phyloP scores from a whole-genome alignment of 2,888 invertebrate species.

The Ommatoiulus sabulosus region DNA sequence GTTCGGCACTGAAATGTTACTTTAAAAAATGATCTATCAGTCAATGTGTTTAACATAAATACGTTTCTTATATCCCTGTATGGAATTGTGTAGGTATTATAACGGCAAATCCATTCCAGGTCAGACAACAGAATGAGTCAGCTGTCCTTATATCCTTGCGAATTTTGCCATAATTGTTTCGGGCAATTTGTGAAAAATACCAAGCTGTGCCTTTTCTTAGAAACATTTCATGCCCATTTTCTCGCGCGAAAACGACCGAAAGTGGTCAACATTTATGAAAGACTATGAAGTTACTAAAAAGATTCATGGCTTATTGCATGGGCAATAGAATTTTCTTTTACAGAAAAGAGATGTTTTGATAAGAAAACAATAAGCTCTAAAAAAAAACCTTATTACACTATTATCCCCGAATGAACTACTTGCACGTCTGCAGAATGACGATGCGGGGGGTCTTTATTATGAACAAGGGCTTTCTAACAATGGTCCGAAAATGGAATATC shows the following conservation, averaged over 20 bases:
- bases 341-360: constrained; percentile 20
- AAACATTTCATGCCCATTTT: not conserved
- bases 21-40: constrained; percentile 8
- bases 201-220: constrained; percentile 40
- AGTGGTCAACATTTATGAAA: constrained; percentile 39
- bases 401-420: constrained; percentile 34
- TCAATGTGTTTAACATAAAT: constrained; percentile 2
- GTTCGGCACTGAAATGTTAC: not conserved
- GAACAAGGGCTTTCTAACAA: not conserved
- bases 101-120: constrained; percentile 24
- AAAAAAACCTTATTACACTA: constrained; percentile 37
- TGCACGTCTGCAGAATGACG: not conserved
- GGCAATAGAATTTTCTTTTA: not conserved
- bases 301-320: not conserved
- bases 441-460: not conserved
- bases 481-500: not conserved
- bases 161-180: not conserved
- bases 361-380: constrained; percentile 19
- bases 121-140: constrained; percentile 13
- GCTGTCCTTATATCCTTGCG: not conserved
- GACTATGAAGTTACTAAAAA: constrained; percentile 1
- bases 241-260: constrained; percentile 1
- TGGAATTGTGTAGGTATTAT: constrained; percentile 5
- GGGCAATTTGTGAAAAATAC: not conserved
- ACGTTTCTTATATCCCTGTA: not conserved